Base-by-base conservation (phyloP, 2,113 vertebrate genomes). In the Mellivora capensis region DNA sequence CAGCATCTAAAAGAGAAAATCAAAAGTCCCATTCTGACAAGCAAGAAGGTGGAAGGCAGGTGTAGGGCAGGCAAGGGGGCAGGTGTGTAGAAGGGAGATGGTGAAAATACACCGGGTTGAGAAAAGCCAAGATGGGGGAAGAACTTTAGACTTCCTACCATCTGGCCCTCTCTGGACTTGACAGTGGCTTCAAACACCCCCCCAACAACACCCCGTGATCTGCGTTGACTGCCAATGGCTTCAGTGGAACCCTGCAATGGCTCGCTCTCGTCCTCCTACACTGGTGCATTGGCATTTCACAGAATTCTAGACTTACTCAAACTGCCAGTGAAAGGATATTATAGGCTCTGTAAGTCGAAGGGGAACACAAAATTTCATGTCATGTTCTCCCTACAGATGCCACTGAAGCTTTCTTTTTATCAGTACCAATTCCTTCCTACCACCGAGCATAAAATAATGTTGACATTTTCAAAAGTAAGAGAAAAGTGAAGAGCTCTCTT, bases 1-100 rank as follows among this genome's bases (percentile, higher is more conserved):
- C 97, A 90, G 90, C 49, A 49, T 99, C 99, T 99, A 96, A 80
- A 98, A 97, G 97, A 20, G 81, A 91, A 98, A 83, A 91, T 20
- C 11, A 69, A 96, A 47, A 37, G 91, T 25, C 11, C 17, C 37
- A 57, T 84, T 96, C 80, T 31, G 42, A 69, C 23, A 13, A 44
- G 34, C 9, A 21, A n/a, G 27, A 69, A 87, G 49, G 39, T 5
- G 1, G 49, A 21, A 52, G 13, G 84, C 57, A 52, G 44, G 34
- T 3, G 0, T 0, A 34, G 29, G n/a, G 11, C 47, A 34, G 37
- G 25, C 25, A 1, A 39, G 12, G 39, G 6, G 11, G 2, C 7
- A 15, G 42, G 4, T 6, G 2, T 31, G 27, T 21, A 74, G 25
- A 29, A 69, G 23, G 39, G 15, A 67, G 49, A 64, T 7, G 20